Evolutionary conservation across 64 coral and sea anemone species (phyloP), one percentile per base, ranked within the genome.

Genomic region (Pachyseris speciosa): DNA sequence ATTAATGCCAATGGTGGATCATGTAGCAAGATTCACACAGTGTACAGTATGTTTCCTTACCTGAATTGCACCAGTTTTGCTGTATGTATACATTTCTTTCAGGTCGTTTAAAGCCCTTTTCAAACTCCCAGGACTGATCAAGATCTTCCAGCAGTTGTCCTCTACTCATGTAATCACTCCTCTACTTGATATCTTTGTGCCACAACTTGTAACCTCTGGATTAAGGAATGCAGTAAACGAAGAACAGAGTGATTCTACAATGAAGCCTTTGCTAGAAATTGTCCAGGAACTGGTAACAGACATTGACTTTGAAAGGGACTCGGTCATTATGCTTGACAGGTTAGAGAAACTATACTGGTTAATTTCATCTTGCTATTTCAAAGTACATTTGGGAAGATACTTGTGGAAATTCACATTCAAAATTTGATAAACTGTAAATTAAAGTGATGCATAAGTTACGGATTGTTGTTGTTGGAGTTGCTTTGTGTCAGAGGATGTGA

Each of bases 41-140:
- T n/a, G n/a, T n/a, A n/a, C n/a, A n/a, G n/a, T n/a, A n/a, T n/a
- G n/a, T n/a, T n/a, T n/a, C n/a, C n/a, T n/a, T n/a, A n/a, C n/a
- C n/a, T n/a, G n/a, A n/a, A n/a, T n/a, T n/a, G n/a, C n/a, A n/a
- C n/a, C n/a, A n/a, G n/a, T n/a, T n/a, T n/a, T n/a, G n/a, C 44
- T 13, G 7, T 47, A 10, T 67, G 11, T 9, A 33, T 15, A 12
- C 28, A 2, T 16, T 67, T 40, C 11, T 71, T 61, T 7, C 58
- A 94, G 92, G 70, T 41, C 77, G 38, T 75, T 88, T n/a, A 78
- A 84, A 69, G 60, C 60, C 10, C 70, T 94, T 20, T 69, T 71
- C 13, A 34, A 45, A 41, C 49, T 84, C 6, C 61, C 85, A 64
- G 30, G 44, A 9, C 20, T 94, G 26, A 38, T 34, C 17, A 66